Conservation (phyloP, 1,140 invertebrate species). For the Nasonia longicornis region DNA sequence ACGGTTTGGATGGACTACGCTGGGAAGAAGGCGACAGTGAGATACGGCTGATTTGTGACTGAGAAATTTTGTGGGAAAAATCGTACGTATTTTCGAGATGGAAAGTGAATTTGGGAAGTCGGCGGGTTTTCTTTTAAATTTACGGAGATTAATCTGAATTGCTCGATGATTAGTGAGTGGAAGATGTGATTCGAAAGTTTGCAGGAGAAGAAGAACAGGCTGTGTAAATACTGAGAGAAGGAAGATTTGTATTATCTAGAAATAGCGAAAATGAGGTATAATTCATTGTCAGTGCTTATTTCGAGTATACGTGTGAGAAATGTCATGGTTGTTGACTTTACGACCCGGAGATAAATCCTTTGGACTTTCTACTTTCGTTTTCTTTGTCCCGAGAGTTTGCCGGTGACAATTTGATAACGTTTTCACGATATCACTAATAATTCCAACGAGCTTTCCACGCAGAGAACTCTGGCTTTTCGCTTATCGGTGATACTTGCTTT, state of each 20-base stretch:
- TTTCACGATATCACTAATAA: not conserved
- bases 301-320: not conserved
- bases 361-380: conserved; percentile 15
- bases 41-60: not conserved
- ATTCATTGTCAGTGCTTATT: not conserved
- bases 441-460: no score
- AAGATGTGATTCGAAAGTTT: not conserved
- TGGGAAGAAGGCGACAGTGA: not conserved
- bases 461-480: no score
- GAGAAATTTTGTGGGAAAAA: not conserved
- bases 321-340: not conserved
- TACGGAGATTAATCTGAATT: not conserved
- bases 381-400: not conserved
- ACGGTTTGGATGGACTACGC: not conserved
- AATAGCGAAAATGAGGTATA: not conserved
- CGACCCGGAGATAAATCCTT: not conserved
- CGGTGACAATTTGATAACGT: not conserved
- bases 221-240: not conserved
- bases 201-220: no score
- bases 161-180: not conserved
- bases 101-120: no score
- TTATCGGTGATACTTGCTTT: no score
- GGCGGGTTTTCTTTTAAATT: not conserved
- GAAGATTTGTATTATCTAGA: not conserved
- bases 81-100: not conserved